Percentiles rank a stretch among this genome's conserved stretches.
Evolutionary conservation across 2,113 vertebrate species (phyloP).

Genomic region (Leptosomus discolor): DNA sequence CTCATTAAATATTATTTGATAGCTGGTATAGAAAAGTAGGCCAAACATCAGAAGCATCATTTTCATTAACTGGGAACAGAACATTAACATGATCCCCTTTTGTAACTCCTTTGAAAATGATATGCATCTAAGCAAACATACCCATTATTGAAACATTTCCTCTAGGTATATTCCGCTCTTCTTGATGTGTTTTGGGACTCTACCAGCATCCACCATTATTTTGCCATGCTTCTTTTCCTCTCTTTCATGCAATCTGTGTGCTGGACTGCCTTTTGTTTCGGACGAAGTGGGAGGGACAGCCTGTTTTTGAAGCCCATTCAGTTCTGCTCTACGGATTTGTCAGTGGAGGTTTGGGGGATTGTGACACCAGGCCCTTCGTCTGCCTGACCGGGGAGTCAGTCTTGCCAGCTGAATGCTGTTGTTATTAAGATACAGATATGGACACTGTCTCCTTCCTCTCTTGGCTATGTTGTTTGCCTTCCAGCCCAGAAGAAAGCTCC

Average conservation of each 20-base stretch:
- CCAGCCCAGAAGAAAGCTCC: neutral
- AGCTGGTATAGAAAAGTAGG: neutral
- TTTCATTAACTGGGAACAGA: neutral
- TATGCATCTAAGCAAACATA: neutral
- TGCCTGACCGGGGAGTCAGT: neutral
- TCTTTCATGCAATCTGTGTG: neutral
- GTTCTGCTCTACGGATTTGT: neutral
- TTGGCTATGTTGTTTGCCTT: neutral
- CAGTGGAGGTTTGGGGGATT: rapidly evolving
- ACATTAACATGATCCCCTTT: neutral
- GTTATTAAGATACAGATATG: neutral
- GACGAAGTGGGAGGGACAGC: neutral
- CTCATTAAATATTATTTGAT: neutral
- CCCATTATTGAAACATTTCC: neutral
- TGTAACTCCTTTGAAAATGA: neutral
- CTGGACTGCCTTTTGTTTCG: neutral
- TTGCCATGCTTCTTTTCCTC: neutral
- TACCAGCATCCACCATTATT: neutral
- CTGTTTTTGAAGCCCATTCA: neutral
- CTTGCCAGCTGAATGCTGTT: neutral
- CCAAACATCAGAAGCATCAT: neutral
- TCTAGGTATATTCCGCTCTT: neutral
- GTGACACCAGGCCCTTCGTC: neutral
- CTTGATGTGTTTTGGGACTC: neutral
- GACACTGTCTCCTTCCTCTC: neutral